Percentiles rank a stretch among this genome's conserved stretches.
These are phyloP conservation scores for Plectus sambesii DNA, from an alignment of 1,140 invertebrate genomes.

Conservation along the genomic window DNA sequence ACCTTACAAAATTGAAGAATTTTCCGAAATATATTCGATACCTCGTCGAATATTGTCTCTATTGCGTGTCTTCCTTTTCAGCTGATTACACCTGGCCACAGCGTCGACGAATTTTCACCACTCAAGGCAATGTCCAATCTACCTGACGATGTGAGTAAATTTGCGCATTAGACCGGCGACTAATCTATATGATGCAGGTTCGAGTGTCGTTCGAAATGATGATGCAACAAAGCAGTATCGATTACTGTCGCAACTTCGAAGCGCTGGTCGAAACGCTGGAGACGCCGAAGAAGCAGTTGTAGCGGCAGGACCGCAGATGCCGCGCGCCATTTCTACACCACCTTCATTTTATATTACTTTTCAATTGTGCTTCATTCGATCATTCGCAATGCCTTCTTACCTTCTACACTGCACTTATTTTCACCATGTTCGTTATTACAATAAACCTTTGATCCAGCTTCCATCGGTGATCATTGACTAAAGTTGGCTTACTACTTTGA, in stretches of 20 bases:
- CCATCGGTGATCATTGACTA: too few species aligned
- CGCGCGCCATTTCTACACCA: neutral
- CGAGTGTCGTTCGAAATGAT: too few species aligned
- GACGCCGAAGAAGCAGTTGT: slow-evolving; percentile 2
- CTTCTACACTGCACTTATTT: slow-evolving; percentile 24
- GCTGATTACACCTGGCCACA: neutral
- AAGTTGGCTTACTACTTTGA: too few species aligned
- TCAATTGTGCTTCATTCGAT: neutral
- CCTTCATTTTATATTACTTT: neutral
- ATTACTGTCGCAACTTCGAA: slow-evolving; percentile 10
- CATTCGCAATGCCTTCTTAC: slow-evolving; percentile 18
- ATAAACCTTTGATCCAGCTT: too few species aligned
- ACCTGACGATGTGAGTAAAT: neutral
- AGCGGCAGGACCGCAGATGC: slow-evolving; percentile 2
- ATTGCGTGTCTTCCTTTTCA: neutral
- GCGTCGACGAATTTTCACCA: neutral
- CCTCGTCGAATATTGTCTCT: neutral
- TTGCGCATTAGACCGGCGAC: too few species aligned
- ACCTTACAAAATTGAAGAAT: too few species aligned
- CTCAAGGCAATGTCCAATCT: neutral
- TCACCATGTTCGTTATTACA: slow-evolving; percentile 27
- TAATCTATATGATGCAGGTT: too few species aligned
- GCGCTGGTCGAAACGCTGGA: slow-evolving; percentile 3
- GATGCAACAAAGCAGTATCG: slow-evolving; percentile 2
- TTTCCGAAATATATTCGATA: too few species aligned